phyloP scores from a whole-genome alignment of 2,888 invertebrate species.

The Neelides folsomi region DNA sequence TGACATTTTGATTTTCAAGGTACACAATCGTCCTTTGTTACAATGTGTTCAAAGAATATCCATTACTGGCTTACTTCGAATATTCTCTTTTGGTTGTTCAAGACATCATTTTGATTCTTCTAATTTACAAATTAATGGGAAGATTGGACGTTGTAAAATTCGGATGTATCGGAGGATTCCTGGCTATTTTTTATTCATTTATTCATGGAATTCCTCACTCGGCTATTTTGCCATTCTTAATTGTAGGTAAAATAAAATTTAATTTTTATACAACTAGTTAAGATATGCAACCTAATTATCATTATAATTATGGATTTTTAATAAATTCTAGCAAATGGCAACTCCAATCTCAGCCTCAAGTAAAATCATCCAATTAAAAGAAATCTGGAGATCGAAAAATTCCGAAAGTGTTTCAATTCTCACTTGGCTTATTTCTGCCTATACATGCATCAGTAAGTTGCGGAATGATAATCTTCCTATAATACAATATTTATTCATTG shows the following conservation, averaged over 20 bases:
- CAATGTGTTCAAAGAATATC: slow-evolving; percentile 60
- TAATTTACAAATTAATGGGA: slow-evolving; percentile 54
- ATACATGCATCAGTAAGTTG: slow-evolving; percentile 64
- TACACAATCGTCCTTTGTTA: slow-evolving; percentile 69
- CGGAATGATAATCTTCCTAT: background rate
- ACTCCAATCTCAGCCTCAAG: background rate
- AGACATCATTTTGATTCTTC: slow-evolving; percentile 57
- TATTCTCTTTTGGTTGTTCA: slow-evolving; percentile 67
- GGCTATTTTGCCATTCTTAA: slow-evolving; percentile 45
- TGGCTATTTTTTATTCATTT: slow-evolving; percentile 40
- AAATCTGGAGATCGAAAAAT: slow-evolving; percentile 55
- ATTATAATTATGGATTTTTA: slow-evolving; percentile 35
- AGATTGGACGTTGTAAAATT: slow-evolving; percentile 41
- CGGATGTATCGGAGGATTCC: slow-evolving; percentile 38
- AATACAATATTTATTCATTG: too few relatives aligned
- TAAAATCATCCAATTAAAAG: slow-evolving; percentile 64
- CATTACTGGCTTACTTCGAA: slow-evolving; percentile 64
- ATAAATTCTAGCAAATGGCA: background rate
- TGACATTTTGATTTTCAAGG: slow-evolving; percentile 42
- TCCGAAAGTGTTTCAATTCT: slow-evolving; percentile 62
- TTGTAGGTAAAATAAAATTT: too few relatives aligned
- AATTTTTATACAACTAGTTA: too few relatives aligned
- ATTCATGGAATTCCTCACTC: slow-evolving; percentile 42
- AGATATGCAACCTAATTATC: too few relatives aligned
- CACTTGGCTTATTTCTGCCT: slow-evolving; percentile 68